These are phyloP conservation scores for Lasioglossum figueresi DNA, from an alignment of 2,888 invertebrate genomes.

Conservation along the genomic window DNA sequence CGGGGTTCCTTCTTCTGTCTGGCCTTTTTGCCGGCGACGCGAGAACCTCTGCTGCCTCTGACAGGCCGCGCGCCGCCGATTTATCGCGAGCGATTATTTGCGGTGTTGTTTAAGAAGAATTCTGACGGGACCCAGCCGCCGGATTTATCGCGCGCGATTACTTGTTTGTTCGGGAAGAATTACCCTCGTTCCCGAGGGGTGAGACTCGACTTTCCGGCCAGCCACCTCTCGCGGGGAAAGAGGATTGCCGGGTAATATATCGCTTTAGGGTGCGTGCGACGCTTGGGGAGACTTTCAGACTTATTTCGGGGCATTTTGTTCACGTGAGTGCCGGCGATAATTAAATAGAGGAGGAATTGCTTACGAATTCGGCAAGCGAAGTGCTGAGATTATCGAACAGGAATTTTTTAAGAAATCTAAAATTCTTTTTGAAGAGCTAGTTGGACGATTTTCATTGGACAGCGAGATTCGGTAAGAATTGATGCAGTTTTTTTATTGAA, in stretches of 20 bases:
- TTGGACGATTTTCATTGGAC: not conserved
- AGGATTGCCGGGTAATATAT: conserved; percentile 1
- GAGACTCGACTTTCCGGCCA: not conserved
- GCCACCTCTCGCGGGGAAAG: not conserved
- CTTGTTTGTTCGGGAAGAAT: conserved; percentile 10
- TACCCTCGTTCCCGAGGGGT: not conserved
- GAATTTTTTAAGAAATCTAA: not conserved
- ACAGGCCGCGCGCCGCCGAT: not conserved
- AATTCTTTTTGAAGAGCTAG: too few relatives aligned
- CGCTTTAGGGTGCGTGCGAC: not conserved
- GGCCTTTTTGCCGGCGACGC: not conserved
- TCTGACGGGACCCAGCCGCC: not conserved
- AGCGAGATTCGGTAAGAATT: not conserved
- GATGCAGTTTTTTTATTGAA: not conserved
- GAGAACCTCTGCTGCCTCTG: not conserved
- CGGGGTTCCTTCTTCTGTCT: conserved; percentile 5
- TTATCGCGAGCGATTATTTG: conserved; percentile 25
- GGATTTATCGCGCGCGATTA: conserved; percentile 22
- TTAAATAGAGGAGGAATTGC: not conserved
- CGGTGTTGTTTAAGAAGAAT: conserved; percentile 16
- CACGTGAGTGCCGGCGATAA: not conserved
- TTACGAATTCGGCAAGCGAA: not conserved
- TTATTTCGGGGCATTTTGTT: not conserved
- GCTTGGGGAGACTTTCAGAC: not conserved
- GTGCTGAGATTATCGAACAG: not conserved